Evolutionary conservation across 2,888 invertebrate species (phyloP).

Genomic region (Hypsopygia costalis): DNA sequence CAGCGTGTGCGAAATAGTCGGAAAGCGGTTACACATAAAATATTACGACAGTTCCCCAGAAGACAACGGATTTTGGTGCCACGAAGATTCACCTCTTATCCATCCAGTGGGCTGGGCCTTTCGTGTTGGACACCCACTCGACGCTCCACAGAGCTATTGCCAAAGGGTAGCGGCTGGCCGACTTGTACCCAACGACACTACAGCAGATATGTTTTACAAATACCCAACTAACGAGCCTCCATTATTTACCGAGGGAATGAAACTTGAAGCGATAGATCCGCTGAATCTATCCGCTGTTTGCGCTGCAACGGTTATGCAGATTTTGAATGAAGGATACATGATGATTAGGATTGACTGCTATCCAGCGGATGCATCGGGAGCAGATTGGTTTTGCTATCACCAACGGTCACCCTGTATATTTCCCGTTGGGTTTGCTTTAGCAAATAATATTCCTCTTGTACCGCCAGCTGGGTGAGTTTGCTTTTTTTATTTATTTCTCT

Average conservation of each 20-base stretch:
- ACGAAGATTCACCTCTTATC: slow-evolving; percentile 95
- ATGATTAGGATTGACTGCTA: slow-evolving; percentile 98
- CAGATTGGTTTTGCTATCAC: slow-evolving; percentile 99
- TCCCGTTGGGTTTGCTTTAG: slow-evolving; percentile 95
- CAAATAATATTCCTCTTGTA: slow-evolving; percentile 90
- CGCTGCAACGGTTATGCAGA: slow-evolving; percentile 97
- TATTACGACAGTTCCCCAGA: slow-evolving; percentile 91
- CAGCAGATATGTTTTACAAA: slow-evolving; percentile 88
- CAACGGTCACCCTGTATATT: slow-evolving; percentile 96
- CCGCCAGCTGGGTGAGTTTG: slow-evolving; percentile 86
- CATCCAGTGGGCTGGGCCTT: slow-evolving; percentile 99
- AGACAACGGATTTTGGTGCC: slow-evolving; percentile 97
- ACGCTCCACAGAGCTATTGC: slow-evolving; percentile 89
- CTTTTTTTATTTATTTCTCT: background rate
- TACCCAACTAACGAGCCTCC: slow-evolving; percentile 77
- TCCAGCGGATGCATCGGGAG: slow-evolving; percentile 90
- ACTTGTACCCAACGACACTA: slow-evolving; percentile 88
- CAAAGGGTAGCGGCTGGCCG: slow-evolving; percentile 87
- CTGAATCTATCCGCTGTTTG: slow-evolving; percentile 96
- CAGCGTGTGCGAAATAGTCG: slow-evolving; percentile 93
- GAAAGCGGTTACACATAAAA: slow-evolving; percentile 93
- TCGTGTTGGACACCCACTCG: slow-evolving; percentile 92
- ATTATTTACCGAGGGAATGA: slow-evolving; percentile 92
- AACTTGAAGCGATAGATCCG: slow-evolving; percentile 98
- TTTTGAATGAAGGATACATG: slow-evolving; percentile 94